A percentile compares a stretch with the other conserved stretches of the same genome.
phyloP scores from a whole-genome alignment of 2,113 vertebrate genomes.

The Callipepla squamata region DNA sequence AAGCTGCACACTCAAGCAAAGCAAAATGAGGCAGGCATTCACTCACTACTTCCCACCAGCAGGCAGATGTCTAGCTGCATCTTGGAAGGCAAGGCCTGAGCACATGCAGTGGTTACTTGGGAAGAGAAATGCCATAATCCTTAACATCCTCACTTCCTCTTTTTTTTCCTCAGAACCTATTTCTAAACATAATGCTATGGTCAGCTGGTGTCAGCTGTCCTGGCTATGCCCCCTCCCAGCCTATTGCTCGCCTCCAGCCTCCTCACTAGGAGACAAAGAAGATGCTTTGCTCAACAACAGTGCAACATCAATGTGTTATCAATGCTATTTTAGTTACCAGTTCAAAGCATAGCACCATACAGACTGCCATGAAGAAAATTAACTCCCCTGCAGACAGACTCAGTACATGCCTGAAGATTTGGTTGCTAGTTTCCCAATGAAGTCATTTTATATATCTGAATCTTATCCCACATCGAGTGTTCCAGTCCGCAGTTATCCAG shows the following conservation, averaged over 20 bases:
- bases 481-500: neutral
- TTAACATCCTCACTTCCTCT: neutral
- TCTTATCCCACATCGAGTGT: neutral
- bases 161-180: neutral
- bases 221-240: neutral
- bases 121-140: neutral
- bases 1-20: neutral
- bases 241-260: neutral
- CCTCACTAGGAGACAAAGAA: neutral
- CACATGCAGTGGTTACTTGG: fast-evolving
- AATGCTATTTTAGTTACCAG: neutral
- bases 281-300: neutral
- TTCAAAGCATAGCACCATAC: neutral
- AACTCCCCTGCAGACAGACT: neutral
- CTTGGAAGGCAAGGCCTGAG: neutral
- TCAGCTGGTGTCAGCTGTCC: neutral
- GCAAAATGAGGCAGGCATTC: neutral
- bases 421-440: neutral
- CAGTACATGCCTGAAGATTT: neutral
- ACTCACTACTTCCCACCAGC: neutral
- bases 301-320: neutral
- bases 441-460: neutral
- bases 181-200: neutral
- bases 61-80: neutral
- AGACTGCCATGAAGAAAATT: neutral